Evolutionary conservation across 2,113 vertebrate genomes (phyloP).

Genomic region (Gobio gobio): DNA sequence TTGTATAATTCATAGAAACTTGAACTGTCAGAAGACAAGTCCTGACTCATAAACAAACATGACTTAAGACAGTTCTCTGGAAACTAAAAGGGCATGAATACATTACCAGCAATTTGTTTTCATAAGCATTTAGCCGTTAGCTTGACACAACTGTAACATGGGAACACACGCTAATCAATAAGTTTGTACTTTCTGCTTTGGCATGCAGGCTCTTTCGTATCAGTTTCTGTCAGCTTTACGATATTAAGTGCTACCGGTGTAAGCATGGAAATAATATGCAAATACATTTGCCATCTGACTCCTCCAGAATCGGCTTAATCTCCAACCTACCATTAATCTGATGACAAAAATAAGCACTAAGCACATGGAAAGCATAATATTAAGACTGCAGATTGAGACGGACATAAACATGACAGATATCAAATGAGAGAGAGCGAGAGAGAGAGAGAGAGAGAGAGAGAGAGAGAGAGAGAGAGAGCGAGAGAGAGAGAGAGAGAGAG

Average conservation of each 20-base stretch:
- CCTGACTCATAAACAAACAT: background rate
- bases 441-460: too few species aligned
- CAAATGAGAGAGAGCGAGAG: constrained; percentile 2
- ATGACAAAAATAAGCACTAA: constrained; percentile 27
- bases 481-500: background rate
- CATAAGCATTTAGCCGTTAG: background rate
- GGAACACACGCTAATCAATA: background rate
- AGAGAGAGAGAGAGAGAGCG: background rate
- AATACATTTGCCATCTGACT: constrained; percentile 2
- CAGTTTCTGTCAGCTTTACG: background rate
- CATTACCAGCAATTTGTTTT: background rate
- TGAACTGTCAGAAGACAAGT: background rate
- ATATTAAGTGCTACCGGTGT: background rate
- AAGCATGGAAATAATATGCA: constrained; percentile 1
- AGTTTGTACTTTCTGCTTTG: background rate
- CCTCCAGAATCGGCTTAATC: background rate
- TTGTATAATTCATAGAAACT: background rate
- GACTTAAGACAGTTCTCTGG: background rate
- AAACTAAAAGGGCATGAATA: background rate
- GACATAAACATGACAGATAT: constrained; percentile 17
- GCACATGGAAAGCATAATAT: constrained; percentile 9
- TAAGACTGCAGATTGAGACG: background rate
- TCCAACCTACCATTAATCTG: constrained; percentile 16
- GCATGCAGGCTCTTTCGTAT: background rate
- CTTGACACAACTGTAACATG: background rate